phyloP scores from a whole-genome alignment of 1,140 invertebrate genomes.

The Drosophila parvula region DNA sequence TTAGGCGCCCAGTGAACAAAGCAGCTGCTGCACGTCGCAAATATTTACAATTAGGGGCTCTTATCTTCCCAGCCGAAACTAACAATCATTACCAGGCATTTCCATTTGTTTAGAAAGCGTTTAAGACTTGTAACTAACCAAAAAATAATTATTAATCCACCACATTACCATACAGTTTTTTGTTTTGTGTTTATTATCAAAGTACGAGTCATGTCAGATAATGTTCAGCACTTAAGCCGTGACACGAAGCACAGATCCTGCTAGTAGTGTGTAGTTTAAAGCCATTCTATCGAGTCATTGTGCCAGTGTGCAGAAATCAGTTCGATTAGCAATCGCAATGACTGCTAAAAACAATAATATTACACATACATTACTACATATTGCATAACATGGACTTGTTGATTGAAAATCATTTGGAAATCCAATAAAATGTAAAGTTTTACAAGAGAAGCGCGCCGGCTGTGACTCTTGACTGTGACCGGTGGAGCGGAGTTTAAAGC shows the following conservation, averaged over 20 bases:
- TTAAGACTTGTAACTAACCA: slow-evolving; percentile 83
- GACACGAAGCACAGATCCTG: slow-evolving; percentile 40
- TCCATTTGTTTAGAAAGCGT: slow-evolving; percentile 68
- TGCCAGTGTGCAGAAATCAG: slow-evolving; percentile 30
- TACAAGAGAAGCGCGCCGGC: slow-evolving; percentile 31
- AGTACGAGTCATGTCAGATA: slow-evolving; percentile 30
- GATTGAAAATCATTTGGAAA: slow-evolving; percentile 81
- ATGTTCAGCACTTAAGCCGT: slow-evolving; percentile 46
- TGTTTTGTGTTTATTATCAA: slow-evolving; percentile 47
- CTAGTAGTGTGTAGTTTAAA: slow-evolving; percentile 32
- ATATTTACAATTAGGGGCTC: slow-evolving; percentile 30
- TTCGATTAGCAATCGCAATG: slow-evolving; percentile 42
- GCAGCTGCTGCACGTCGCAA: slow-evolving; percentile 56
- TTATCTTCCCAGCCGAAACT: slow-evolving; percentile 50
- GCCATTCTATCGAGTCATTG: slow-evolving; percentile 34
- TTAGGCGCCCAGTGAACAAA: slow-evolving; percentile 72
- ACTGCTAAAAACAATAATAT: slow-evolving; percentile 43
- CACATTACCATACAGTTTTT: slow-evolving; percentile 55
- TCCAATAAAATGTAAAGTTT: slow-evolving; percentile 75
- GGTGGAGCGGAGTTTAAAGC: slow-evolving; percentile 42
- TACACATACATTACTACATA: slow-evolving; percentile 47
- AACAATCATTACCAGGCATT: slow-evolving; percentile 66
- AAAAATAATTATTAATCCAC: slow-evolving; percentile 78
- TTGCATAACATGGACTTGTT: slow-evolving; percentile 76
- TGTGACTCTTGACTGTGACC: slow-evolving; percentile 9